Base-by-base conservation (phyloP, 2,797 vertebrate genomes). In the Carapus acus region DNA sequence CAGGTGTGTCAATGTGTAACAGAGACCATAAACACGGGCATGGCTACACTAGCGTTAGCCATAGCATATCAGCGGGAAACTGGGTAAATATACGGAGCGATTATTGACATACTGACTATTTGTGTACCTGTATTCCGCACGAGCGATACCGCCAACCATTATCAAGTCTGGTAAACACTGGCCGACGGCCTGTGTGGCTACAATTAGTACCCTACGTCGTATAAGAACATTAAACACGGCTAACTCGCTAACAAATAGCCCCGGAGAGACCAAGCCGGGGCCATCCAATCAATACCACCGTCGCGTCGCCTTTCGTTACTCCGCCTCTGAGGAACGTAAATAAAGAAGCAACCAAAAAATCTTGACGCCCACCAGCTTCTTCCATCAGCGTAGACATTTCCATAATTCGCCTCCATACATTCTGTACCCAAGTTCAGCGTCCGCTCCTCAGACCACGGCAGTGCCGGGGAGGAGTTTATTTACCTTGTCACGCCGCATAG, bases 381-480 rank as follows among this genome's bases (percentile, higher is more conserved):
- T 42, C 75, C 69, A 76, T 82, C 71, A 45, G 69, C n/a, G 23
- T 16, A 67, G 83, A 82, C 82, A 86, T 86, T 50, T 86, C 82
- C 44, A 36, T 24, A 56, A 22, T 36, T 42, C 15, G 60, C 59
- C 66, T 36, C 69, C 58, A 61, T 58, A 39, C 83, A 82, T 85
- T 76, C 47, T 80, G 71, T 58, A 61, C 43, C 55, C 24, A 46
- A 42, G 65, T 64, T 41, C 68, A 64, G 74, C 6, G 74, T 77
- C 55, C 78, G 71, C 53, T 29, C 1, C 16, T 44, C 1, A 58
- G 79, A 82, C 69, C 73, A 73, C 67, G 69, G 77, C 74, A 36
- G 41, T 7, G n/a, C 23, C 4, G 34, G 51, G 67, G 74, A 65
- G 82, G 80, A 78, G 80, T 55, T 60, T 42, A 38, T 24, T n/a